These are phyloP conservation scores for Pseudomyrmex flavicornis DNA, from an alignment of 1,140 invertebrate species.

Conservation along the genomic window DNA sequence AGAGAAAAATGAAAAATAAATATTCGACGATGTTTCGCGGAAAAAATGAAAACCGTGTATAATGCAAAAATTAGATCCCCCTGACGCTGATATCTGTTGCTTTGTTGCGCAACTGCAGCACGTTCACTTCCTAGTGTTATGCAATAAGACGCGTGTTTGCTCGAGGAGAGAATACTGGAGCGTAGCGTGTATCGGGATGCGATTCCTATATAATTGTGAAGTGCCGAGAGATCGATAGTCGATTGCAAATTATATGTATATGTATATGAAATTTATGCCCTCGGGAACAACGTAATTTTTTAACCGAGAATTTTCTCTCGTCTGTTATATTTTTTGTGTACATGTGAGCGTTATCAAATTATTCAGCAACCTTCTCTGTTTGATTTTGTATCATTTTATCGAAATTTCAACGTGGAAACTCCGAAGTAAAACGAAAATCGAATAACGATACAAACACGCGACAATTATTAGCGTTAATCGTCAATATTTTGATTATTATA, in stretches of 20 bases:
- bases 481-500: neutral
- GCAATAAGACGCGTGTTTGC: slow-evolving; percentile 52
- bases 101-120: slow-evolving; percentile 36
- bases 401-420: neutral
- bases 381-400: neutral
- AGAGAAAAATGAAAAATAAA: slow-evolving; percentile 1
- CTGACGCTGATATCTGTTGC: slow-evolving; percentile 21
- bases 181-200: slow-evolving; percentile 30
- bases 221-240: slow-evolving; percentile 1
- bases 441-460: neutral
- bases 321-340: neutral
- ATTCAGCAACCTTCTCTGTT: neutral
- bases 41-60: neutral
- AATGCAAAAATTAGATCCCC: slow-evolving; percentile 37
- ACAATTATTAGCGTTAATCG: neutral
- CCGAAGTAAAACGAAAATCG: neutral
- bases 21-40: too few species aligned
- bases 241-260: neutral
- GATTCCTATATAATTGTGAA: slow-evolving; percentile 16
- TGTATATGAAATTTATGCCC: neutral
- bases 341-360: neutral
- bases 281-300: neutral
- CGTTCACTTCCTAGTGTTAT: slow-evolving; percentile 56
- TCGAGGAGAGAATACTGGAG: slow-evolving; percentile 48
- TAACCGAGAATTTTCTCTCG: neutral